Percentiles rank a stretch among this genome's conserved stretches.
phyloP scores from a whole-genome alignment of 2,888 invertebrate species.

The Phorcus lineatus region DNA sequence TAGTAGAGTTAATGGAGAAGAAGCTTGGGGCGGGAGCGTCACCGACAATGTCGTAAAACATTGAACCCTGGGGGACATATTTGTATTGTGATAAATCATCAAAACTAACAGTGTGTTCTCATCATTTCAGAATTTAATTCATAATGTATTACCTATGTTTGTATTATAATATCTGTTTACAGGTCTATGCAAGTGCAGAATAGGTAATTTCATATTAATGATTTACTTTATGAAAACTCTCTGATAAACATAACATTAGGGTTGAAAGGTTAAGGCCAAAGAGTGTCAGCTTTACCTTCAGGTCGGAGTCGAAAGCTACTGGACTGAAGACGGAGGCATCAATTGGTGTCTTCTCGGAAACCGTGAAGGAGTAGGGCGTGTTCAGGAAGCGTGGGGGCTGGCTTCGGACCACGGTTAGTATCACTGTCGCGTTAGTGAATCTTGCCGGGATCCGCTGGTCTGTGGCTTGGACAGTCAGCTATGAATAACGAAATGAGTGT shows the following conservation, averaged over 20 bases:
- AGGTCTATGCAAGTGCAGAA: no score
- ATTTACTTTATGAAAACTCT: no score
- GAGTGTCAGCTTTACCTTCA: slow-evolving; percentile 30
- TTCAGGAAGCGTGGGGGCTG: slow-evolving; percentile 61
- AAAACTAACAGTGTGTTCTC: no score
- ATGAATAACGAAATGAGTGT: background rate
- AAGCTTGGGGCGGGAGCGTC: slow-evolving; percentile 55
- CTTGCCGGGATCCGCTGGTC: slow-evolving; percentile 52
- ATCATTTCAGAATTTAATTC: no score
- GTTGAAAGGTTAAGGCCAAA: no score
- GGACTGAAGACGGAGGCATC: slow-evolving; percentile 51
- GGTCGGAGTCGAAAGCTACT: slow-evolving; percentile 60
- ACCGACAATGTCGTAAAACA: slow-evolving; percentile 52
- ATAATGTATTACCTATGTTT: no score
- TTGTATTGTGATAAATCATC: no score
- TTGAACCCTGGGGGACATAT: slow-evolving; percentile 40
- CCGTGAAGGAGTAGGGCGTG: slow-evolving; percentile 50
- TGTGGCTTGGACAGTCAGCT: slow-evolving; percentile 57
- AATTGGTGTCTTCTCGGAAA: slow-evolving; percentile 43
- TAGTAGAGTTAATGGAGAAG: slow-evolving; percentile 50
- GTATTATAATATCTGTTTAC: no score
- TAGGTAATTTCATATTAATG: no score
- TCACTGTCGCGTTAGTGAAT: slow-evolving; percentile 54
- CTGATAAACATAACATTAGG: no score
- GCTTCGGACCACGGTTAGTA: slow-evolving; percentile 60